Evolutionary conservation across 1,140 invertebrate genomes (phyloP).

Genomic region (Aradophagus sp.): DNA sequence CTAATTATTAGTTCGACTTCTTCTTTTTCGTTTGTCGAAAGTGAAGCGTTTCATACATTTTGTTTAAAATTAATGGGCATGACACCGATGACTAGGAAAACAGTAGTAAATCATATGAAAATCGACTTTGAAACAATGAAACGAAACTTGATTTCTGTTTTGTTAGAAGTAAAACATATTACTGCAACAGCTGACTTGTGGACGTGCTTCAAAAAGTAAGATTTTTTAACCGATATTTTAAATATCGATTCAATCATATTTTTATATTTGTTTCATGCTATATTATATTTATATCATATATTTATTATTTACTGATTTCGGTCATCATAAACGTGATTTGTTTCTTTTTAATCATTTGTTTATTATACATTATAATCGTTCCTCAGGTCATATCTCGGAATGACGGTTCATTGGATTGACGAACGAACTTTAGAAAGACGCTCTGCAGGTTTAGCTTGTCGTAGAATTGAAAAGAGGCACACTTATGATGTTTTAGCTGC

Average conservation of each 20-base stretch:
- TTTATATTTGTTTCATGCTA: too few species aligned
- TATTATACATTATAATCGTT: too few species aligned
- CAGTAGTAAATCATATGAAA: constrained; percentile 10
- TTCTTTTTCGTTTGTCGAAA: constrained; percentile 27
- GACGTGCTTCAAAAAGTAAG: constrained; percentile 28
- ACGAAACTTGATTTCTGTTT: constrained; percentile 10
- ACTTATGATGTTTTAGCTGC: too few species aligned
- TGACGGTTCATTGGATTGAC: constrained; percentile 4
- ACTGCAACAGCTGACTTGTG: constrained; percentile 29
- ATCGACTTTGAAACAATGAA: constrained; percentile 21
- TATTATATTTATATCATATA: too few species aligned
- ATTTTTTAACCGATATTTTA: too few species aligned
- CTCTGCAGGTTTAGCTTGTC: too few species aligned
- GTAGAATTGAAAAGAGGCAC: too few species aligned
- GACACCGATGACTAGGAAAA: constrained; percentile 27
- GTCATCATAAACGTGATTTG: not conserved
- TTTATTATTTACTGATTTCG: not conserved
- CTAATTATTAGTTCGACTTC: constrained; percentile 6
- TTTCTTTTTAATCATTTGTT: too few species aligned
- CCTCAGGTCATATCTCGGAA: constrained; percentile 14
- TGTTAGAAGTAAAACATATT: constrained; percentile 12
- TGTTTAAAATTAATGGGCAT: constrained; percentile 7
- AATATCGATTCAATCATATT: too few species aligned
- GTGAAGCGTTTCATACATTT: constrained; percentile 17
- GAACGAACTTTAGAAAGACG: too few species aligned